phyloP scores from a whole-genome alignment of 2,888 invertebrate genomes.

The Fragum fragum region DNA sequence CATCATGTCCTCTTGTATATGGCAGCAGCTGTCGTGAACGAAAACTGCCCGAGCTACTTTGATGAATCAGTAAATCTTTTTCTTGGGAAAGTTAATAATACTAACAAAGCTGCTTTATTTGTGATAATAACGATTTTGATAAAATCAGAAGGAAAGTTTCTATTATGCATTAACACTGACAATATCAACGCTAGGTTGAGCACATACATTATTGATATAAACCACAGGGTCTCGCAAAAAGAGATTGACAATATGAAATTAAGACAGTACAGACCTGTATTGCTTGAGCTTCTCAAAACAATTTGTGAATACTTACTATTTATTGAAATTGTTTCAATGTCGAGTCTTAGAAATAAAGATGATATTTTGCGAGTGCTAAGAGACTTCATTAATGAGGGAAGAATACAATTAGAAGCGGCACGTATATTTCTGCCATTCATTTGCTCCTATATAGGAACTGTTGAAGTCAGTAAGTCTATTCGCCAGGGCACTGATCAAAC shows the following conservation, averaged over 20 bases:
- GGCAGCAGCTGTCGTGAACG: not conserved
- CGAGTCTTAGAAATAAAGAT: too few species aligned
- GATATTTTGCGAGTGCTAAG: too few species aligned
- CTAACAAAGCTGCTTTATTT: not conserved
- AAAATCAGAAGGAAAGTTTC: constrained; percentile 3
- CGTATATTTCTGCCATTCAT: not conserved
- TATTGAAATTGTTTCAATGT: too few species aligned
- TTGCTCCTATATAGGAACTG: not conserved
- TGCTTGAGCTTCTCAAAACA: not conserved
- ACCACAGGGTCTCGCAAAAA: not conserved
- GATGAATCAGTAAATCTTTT: constrained; percentile 32
- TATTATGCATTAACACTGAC: not conserved
- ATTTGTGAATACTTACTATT: not conserved
- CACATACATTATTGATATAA: not conserved
- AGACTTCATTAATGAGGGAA: not conserved
- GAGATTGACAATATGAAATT: not conserved
- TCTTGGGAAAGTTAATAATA: constrained; percentile 16
- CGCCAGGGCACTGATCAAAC: not conserved
- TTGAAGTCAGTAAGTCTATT: not conserved
- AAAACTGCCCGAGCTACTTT: constrained; percentile 37
- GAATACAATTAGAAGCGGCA: not conserved
- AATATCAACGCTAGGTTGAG: not conserved
- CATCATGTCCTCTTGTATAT: constrained; percentile 5
- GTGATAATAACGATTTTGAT: not conserved
- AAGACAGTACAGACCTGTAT: not conserved